Evolutionary conservation across 2,113 vertebrate genomes (phyloP).

Genomic region (Picathartes gymnocephalus): DNA sequence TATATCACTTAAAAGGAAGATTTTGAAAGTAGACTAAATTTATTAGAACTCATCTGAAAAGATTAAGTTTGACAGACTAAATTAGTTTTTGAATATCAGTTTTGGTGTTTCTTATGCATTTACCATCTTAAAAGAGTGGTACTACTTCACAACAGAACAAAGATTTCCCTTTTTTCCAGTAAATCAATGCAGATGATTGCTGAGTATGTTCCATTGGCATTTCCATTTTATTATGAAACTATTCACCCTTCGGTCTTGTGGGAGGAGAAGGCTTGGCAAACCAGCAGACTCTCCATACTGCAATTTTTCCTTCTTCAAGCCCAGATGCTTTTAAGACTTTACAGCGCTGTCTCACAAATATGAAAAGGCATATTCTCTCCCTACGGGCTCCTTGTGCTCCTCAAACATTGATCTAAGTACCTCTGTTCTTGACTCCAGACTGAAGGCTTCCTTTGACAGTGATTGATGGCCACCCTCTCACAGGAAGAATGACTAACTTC

Average conservation of each 20-base stretch:
- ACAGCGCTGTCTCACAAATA: background rate
- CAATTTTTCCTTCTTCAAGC: background rate
- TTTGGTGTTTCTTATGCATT: background rate
- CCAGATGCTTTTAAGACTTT: background rate
- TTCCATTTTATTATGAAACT: conserved; percentile 26
- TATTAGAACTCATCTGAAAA: background rate
- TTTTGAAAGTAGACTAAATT: background rate
- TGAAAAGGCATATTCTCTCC: background rate
- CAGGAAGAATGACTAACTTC: conserved; percentile 56
- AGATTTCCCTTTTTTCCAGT: conserved; percentile 24
- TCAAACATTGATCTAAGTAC: background rate
- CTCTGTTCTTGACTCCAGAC: background rate
- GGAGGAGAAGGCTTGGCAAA: conserved; percentile 36
- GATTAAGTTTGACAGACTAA: background rate
- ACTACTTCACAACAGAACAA: background rate
- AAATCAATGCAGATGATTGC: conserved; percentile 32
- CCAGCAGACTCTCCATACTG: background rate
- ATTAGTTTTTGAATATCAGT: background rate
- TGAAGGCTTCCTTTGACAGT: conserved; percentile 12
- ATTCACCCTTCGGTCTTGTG: background rate
- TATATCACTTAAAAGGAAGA: background rate
- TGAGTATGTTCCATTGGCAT: background rate
- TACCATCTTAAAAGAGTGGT: background rate
- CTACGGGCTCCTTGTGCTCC: background rate
- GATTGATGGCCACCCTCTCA: conserved; percentile 56